Evolutionary conservation across 2,113 vertebrate genomes (phyloP).

Genomic region (Platichthys stellatus): DNA sequence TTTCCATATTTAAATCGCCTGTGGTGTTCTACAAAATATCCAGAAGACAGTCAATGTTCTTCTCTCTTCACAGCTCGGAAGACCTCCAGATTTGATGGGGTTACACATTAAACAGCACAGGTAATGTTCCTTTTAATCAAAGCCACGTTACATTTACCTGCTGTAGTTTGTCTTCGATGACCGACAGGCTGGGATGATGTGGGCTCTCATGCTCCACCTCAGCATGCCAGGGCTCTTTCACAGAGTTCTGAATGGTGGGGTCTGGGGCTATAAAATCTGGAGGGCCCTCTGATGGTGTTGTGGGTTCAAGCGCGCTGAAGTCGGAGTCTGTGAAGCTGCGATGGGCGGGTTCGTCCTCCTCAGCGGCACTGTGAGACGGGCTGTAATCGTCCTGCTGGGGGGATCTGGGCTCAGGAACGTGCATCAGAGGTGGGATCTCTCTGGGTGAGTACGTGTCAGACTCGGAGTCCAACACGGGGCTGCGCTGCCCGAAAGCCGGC

Average conservation of each 20-base stretch:
- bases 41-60: too few relatives aligned
- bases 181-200: conserved; percentile 61
- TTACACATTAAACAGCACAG: not conserved
- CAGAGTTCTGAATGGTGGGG: conserved; percentile 40
- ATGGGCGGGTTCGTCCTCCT: conserved; percentile 47
- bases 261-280: conserved; percentile 81
- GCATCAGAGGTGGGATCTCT: conserved; percentile 72
- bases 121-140: not conserved
- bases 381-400: conserved; percentile 22
- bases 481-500: conserved; percentile 63
- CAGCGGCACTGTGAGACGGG: conserved; percentile 15
- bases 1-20: too few relatives aligned
- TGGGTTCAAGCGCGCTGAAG: conserved; percentile 58
- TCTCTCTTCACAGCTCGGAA: too few relatives aligned
- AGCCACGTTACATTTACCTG: conserved; percentile 63
- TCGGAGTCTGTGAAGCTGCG: conserved; percentile 80
- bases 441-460: conserved; percentile 17
- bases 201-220: conserved; percentile 46
- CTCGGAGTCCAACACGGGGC: conserved; percentile 32
- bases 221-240: conserved; percentile 15
- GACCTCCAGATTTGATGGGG: not conserved
- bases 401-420: conserved; percentile 49
- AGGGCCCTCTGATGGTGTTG: conserved; percentile 72
- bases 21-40: not conserved
- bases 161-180: conserved; percentile 78